Conservation (phyloP, 2,888 invertebrate genomes). For the Melieria crassipennis region DNA sequence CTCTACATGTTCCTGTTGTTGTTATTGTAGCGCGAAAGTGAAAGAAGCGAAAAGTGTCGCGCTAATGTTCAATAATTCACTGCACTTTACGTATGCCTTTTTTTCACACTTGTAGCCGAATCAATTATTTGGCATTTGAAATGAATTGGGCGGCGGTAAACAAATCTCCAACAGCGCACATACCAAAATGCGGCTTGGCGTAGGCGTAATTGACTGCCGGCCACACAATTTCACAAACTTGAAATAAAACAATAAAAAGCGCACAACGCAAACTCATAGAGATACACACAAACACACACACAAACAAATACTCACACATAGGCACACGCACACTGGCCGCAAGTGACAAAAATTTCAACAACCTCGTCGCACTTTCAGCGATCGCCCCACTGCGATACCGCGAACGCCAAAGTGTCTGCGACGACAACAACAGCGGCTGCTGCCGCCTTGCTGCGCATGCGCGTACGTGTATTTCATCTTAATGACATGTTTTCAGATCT, state of each 20-base stretch:
- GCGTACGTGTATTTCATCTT: conserved; percentile 30
- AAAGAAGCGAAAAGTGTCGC: no score
- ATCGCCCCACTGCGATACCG: not conserved
- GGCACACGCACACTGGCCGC: not conserved
- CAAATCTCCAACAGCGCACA: not conserved
- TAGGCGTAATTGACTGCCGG: conserved; percentile 26
- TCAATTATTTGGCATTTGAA: no score
- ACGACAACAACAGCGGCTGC: not conserved
- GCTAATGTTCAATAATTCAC: no score
- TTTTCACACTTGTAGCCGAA: no score
- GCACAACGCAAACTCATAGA: no score
- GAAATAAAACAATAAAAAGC: no score
- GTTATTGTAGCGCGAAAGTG: no score
- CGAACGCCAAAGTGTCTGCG: conserved; percentile 36
- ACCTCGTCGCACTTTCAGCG: no score
- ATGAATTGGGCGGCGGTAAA: not conserved
- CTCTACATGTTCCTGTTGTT: no score
- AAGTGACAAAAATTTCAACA: conserved; percentile 23
- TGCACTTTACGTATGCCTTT: no score
- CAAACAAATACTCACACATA: not conserved
- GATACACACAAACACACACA: not conserved
- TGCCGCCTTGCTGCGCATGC: not conserved
- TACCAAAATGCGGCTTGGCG: not conserved
- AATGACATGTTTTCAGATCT: conserved; percentile 38
- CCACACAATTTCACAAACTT: no score